Evolutionary conservation across 1,140 invertebrate genomes (phyloP), one percentile per base, ranked within the genome.

Genomic region (Pygmarrhopalites habei): DNA sequence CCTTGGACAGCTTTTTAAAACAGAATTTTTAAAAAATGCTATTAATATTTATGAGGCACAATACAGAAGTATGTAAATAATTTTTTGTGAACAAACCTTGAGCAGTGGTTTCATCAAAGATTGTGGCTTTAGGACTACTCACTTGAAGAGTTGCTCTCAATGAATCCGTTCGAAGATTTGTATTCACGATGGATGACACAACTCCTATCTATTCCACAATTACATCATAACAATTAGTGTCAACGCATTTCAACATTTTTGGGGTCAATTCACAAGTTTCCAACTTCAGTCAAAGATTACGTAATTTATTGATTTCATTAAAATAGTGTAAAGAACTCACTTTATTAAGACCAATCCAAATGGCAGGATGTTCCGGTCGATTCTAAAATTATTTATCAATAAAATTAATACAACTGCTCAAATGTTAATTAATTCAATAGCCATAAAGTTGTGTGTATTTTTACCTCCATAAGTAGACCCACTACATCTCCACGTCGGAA

Each of bases 391-490:
- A n/a, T n/a, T n/a, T n/a, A n/a, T n/a, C n/a, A n/a, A n/a, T n/a
- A n/a, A n/a, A n/a, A n/a, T n/a, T n/a, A n/a, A n/a, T n/a, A n/a
- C n/a, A n/a, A n/a, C n/a, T n/a, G n/a, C n/a, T n/a, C n/a, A n/a
- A n/a, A n/a, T n/a, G n/a, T n/a, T n/a, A n/a, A n/a, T n/a, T n/a
- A n/a, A n/a, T n/a, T n/a, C n/a, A n/a, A n/a, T n/a, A n/a, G n/a
- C n/a, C n/a, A n/a, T n/a, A n/a, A n/a, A n/a, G n/a, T n/a, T n/a
- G n/a, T n/a, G n/a, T n/a, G n/a, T n/a, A n/a, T n/a, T n/a, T n/a
- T n/a, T n/a, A n/a, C n/a, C n/a, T 83, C 81, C 78, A 84, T 79
- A 55, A 79, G 80, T 1, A 84, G 55, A 12, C 81, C 79, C 1
- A 85, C 74, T 19, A 79, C 76, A 73, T 84, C 81, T 29, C 79